These are phyloP conservation scores for Zhuqinia jingwanae DNA, from an alignment of 2,888 invertebrate species.

Conservation along the genomic window DNA sequence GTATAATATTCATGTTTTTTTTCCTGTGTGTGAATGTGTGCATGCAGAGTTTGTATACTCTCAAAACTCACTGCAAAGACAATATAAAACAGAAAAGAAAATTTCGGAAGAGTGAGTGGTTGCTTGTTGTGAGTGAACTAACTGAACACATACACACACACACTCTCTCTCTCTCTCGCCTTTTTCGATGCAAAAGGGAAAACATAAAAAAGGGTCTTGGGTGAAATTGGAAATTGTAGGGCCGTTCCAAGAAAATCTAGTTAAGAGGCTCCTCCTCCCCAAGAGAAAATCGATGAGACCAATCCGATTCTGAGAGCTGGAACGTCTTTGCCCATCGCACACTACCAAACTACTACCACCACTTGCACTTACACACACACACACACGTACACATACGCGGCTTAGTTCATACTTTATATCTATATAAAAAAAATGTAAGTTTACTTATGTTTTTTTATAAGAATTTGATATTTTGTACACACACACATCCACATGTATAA, in stretches of 20 bases:
- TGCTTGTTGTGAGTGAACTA: constrained; percentile 31
- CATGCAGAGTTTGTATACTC: constrained; percentile 8
- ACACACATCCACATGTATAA: constrained; percentile 25
- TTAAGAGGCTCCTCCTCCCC: constrained; percentile 80
- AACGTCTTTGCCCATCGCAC: constrained; percentile 79
- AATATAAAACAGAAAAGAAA: constrained; percentile 43
- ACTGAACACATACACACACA: constrained; percentile 15
- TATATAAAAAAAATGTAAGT: constrained; percentile 9
- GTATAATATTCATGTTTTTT: constrained; percentile 4
- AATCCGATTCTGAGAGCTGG: constrained; percentile 79
- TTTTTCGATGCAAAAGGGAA: constrained; percentile 79
- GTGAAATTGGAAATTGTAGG: constrained; percentile 80
- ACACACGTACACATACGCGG: constrained; percentile 35
- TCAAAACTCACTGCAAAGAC: constrained; percentile 7
- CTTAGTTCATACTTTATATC: not conserved
- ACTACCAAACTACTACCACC: not conserved
- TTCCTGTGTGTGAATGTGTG: constrained; percentile 5
- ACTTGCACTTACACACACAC: constrained; percentile 42
- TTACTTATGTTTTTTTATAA: constrained; percentile 23
- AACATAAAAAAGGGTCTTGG: constrained; percentile 80
- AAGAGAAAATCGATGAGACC: constrained; percentile 79
- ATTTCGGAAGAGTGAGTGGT: constrained; percentile 19
- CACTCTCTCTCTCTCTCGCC: constrained; percentile 73
- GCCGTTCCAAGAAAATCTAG: constrained; percentile 80
- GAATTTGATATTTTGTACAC: constrained; percentile 42